Conservation (phyloP, 2,797 vertebrate species). For the Muscicapa striata region DNA sequence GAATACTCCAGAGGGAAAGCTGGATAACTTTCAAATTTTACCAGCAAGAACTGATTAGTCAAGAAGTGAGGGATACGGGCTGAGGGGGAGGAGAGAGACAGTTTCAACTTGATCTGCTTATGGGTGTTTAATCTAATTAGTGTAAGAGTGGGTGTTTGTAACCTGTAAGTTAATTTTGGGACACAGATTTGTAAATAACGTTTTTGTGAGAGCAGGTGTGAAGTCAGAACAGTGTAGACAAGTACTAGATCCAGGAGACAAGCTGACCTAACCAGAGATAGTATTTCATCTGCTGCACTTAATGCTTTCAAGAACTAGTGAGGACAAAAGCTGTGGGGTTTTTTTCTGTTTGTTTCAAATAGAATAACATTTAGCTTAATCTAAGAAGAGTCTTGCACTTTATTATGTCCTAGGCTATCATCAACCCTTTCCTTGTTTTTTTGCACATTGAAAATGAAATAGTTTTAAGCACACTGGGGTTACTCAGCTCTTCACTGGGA, state of each 20-base stretch:
- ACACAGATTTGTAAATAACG: background rate
- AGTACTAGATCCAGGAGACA: background rate
- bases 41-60: slow-evolving; percentile 36
- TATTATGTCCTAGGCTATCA: background rate
- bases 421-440: background rate
- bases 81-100: background rate
- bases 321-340: fast-evolving
- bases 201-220: background rate
- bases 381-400: background rate
- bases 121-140: background rate
- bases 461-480: background rate
- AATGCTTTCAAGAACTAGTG: background rate
- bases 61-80: background rate
- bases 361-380: background rate
- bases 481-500: slow-evolving; percentile 34
- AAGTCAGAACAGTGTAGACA: background rate
- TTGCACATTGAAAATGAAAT: background rate
- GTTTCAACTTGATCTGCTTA: background rate
- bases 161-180: background rate
- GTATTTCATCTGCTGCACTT: background rate
- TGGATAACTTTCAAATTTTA: background rate
- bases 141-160: background rate
- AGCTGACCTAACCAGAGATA: background rate
- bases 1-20: background rate
- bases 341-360: background rate